A percentile compares a stretch with the other conserved stretches of the same genome.
Conservation (phyloP, 2,888 invertebrate species). For the Meloe dianella region DNA sequence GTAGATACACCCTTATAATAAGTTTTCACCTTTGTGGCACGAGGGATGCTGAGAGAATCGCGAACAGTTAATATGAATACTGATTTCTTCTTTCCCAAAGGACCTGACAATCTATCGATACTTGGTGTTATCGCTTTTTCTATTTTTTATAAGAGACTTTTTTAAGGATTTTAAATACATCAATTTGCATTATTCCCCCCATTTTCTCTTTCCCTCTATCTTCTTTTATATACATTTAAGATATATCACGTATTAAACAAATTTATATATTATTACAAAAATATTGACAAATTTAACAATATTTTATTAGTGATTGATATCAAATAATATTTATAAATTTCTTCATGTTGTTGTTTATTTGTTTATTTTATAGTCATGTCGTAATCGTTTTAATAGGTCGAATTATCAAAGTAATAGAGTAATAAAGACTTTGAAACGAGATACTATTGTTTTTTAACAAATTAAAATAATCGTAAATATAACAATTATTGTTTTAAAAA, state of each 20-base stretch:
- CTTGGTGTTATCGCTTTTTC: constrained; percentile 49
- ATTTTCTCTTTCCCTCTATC: not conserved
- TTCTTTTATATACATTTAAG: not conserved
- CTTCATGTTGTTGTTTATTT: constrained; percentile 7
- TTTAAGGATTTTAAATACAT: constrained; percentile 39
- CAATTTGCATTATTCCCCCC: constrained; percentile 40
- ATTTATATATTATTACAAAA: not conserved
- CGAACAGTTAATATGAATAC: constrained; percentile 58
- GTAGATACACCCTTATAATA: constrained; percentile 58
- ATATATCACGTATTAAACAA: constrained; percentile 4
- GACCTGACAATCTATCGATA: constrained; percentile 45
- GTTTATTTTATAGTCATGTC: constrained; percentile 7
- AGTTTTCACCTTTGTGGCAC: constrained; percentile 57
- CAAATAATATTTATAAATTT: constrained; percentile 7
- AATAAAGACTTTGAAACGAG: constrained; percentile 7
- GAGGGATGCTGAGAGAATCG: constrained; percentile 48
- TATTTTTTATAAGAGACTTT: constrained; percentile 42
- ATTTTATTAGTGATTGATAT: constrained; percentile 7
- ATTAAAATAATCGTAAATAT: constrained; percentile 7
- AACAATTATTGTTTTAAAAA: not conserved
- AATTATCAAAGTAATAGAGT: constrained; percentile 7
- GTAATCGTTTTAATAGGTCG: constrained; percentile 3
- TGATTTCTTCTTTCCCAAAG: constrained; percentile 50
- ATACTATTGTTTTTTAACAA: constrained; percentile 3
- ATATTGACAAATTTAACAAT: constrained; percentile 7